A percentile compares a stretch with the other conserved stretches of the same genome.
These are phyloP conservation scores for Chelmon rostratus DNA, from an alignment of 2,797 vertebrate species.

Conservation along the genomic window DNA sequence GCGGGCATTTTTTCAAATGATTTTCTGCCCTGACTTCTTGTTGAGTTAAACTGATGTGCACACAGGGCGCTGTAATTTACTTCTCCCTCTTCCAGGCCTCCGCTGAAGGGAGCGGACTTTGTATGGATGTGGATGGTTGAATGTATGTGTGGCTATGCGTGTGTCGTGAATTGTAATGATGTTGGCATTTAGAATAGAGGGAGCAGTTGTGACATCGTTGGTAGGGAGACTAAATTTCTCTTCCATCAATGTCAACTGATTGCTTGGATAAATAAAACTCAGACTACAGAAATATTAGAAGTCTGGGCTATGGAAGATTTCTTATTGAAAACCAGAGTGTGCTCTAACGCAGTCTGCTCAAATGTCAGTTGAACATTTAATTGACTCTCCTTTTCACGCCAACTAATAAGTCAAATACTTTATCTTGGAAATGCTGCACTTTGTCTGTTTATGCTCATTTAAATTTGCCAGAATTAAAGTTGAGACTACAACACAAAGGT, in stretches of 20 bases:
- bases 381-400: background rate
- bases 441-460: background rate
- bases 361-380: constrained; percentile 7
- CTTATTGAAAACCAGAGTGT: background rate
- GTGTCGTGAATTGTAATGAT: constrained; percentile 38
- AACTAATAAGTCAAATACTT: background rate
- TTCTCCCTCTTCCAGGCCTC: constrained; percentile 45
- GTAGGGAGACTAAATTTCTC: constrained; percentile 11
- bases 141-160: constrained; percentile 39
- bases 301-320: background rate
- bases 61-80: constrained; percentile 70
- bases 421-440: background rate
- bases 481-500: no score
- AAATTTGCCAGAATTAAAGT: background rate
- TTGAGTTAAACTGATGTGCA: constrained; percentile 79
- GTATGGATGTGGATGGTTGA: constrained; percentile 35
- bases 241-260: constrained; percentile 30
- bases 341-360: background rate
- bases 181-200: constrained; percentile 44
- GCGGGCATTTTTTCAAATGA: constrained; percentile 73
- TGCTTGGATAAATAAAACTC: constrained; percentile 23
- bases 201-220: constrained; percentile 11
- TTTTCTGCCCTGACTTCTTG: constrained; percentile 77
- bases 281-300: constrained; percentile 2
- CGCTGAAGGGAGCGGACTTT: constrained; percentile 19